A percentile compares a stretch with the other conserved stretches of the same genome.
These are phyloP conservation scores for Diadumene lineata DNA, from an alignment of 92 coral and sea anemone species.

Conservation along the genomic window DNA sequence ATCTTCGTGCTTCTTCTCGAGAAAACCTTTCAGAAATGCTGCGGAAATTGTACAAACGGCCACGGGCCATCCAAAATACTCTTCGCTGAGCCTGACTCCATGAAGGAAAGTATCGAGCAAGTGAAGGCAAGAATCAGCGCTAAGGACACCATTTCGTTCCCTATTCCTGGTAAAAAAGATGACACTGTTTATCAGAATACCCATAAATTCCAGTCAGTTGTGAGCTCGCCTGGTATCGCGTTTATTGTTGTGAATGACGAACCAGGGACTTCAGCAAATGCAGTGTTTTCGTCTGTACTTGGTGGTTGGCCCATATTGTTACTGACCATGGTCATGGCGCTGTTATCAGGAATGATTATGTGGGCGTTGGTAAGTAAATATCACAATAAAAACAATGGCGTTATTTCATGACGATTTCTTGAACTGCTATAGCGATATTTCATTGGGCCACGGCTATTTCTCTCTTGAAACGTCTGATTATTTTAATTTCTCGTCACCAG, in stretches of 20 bases:
- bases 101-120: constrained; percentile 34
- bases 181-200: constrained; percentile 66
- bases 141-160: constrained; percentile 75
- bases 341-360: constrained; percentile 91
- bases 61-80: constrained; percentile 69
- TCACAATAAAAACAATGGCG: no score
- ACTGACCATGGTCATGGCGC: constrained; percentile 87
- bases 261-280: constrained; percentile 83
- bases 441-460: no score
- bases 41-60: constrained; percentile 90
- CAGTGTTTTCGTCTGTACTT: constrained; percentile 81
- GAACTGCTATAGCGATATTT: no score
- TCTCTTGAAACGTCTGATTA: no score
- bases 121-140: constrained; percentile 48
- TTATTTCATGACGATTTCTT: no score
- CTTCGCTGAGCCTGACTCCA: constrained; percentile 31
- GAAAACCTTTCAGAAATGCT: constrained; percentile 63
- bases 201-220: constrained; percentile 69
- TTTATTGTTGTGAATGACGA: constrained; percentile 84
- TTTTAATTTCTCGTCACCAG: constrained; percentile 33
- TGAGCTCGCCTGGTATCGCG: constrained; percentile 94
- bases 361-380: constrained; percentile 84
- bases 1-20: constrained; percentile 66
- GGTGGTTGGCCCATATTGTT: constrained; percentile 91
- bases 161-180: constrained; percentile 84